Conservation (phyloP, 2,888 invertebrate species). For the Mactromeris polynyma region DNA sequence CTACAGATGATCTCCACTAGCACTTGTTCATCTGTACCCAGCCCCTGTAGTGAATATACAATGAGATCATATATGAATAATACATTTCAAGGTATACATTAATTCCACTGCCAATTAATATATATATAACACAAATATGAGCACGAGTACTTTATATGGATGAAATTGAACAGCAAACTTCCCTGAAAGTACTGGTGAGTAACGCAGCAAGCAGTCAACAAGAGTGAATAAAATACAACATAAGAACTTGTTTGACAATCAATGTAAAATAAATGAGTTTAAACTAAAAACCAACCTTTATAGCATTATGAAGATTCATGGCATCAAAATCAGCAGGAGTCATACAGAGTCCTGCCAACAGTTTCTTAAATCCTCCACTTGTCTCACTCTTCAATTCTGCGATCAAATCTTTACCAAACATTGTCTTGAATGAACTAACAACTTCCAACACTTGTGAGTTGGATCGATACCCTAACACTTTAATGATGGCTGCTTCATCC, state of each 20-base stretch:
- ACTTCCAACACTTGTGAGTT: slow-evolving; percentile 85
- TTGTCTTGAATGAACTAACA: slow-evolving; percentile 84
- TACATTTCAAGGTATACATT: too few relatives aligned
- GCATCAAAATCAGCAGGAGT: slow-evolving; percentile 86
- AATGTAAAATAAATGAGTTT: too few relatives aligned
- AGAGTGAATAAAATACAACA: too few relatives aligned
- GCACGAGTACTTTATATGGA: too few relatives aligned
- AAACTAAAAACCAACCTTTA: slow-evolving; percentile 79
- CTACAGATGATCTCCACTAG: slow-evolving; percentile 87
- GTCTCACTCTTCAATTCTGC: slow-evolving; percentile 85
- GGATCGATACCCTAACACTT: slow-evolving; percentile 84
- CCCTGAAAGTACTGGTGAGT: too few relatives aligned
- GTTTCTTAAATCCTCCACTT: slow-evolving; percentile 85
- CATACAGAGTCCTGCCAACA: slow-evolving; percentile 84
- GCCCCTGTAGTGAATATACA: slow-evolving; percentile 78
- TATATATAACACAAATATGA: too few relatives aligned
- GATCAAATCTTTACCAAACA: slow-evolving; percentile 87
- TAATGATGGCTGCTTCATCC: slow-evolving; percentile 86
- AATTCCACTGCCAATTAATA: too few relatives aligned
- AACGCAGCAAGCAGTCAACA: too few relatives aligned
- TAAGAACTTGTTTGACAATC: too few relatives aligned
- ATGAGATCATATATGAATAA: too few relatives aligned
- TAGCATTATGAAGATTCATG: slow-evolving; percentile 85
- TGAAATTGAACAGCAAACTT: too few relatives aligned
- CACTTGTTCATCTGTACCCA: slow-evolving; percentile 87